Evolutionary conservation across 2,888 invertebrate species (phyloP).

Genomic region (Andrena bucephala): DNA sequence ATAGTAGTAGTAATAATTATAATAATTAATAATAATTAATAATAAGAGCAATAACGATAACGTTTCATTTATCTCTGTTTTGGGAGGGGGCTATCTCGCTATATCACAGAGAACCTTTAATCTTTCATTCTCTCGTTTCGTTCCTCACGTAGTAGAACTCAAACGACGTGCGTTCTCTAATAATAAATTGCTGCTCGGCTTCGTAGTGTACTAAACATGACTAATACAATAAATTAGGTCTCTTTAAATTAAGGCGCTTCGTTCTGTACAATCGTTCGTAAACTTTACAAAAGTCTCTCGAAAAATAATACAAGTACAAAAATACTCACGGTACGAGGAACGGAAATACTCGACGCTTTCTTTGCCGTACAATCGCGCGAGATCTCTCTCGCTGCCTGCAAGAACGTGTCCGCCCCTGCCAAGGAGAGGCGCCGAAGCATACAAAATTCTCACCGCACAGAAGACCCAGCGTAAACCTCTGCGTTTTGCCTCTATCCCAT

Average conservation of each 20-base stretch:
- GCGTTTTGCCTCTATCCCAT: conserved; percentile 29
- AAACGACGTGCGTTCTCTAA: conserved; percentile 48
- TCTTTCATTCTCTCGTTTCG: conserved; percentile 66
- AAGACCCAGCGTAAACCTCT: conserved; percentile 49
- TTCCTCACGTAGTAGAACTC: conserved; percentile 57
- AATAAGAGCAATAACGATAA: conserved; percentile 78
- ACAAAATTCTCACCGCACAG: conserved; percentile 42
- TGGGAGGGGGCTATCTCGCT: conserved; percentile 76
- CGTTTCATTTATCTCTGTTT: conserved; percentile 78
- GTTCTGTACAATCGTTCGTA: conserved; percentile 71
- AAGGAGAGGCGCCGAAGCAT: conserved; percentile 66
- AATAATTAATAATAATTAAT: conserved; percentile 69
- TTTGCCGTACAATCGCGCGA: conserved; percentile 71
- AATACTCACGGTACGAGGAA: conserved; percentile 82
- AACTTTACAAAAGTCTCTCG: conserved; percentile 75
- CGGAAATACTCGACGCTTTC: conserved; percentile 76
- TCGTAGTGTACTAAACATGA: conserved; percentile 74
- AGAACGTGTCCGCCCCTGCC: conserved; percentile 50
- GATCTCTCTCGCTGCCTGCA: conserved; percentile 37
- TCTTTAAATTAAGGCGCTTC: conserved; percentile 76
- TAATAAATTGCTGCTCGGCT: conserved; percentile 66
- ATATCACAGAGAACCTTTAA: conserved; percentile 82
- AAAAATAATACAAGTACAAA: conserved; percentile 82
- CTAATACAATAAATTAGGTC: conserved; percentile 80
- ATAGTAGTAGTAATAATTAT: conserved; percentile 66